Percentiles rank a stretch among this genome's conserved stretches.
These are phyloP conservation scores for Tipula helvola DNA, from an alignment of 2,888 invertebrate genomes.

Conservation along the genomic window DNA sequence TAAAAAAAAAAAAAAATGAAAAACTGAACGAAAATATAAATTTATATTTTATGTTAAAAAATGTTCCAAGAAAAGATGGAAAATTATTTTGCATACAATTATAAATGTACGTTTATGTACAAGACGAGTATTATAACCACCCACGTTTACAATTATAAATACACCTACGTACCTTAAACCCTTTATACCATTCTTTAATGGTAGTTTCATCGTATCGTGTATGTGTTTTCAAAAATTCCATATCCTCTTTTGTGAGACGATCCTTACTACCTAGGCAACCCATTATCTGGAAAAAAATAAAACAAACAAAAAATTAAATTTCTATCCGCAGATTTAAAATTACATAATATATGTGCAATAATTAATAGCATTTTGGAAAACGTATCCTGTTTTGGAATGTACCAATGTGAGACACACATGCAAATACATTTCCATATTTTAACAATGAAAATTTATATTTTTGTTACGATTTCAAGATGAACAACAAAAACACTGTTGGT, in stretches of 20 bases:
- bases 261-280: constrained; percentile 93
- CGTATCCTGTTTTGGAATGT: not conserved
- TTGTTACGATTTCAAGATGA: not conserved
- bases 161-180: constrained; percentile 64
- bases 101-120: not conserved
- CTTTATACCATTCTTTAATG: constrained; percentile 99
- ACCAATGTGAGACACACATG: not conserved
- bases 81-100: not conserved
- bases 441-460: not conserved
- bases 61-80: not conserved
- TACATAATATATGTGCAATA: too few relatives aligned
- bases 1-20: not conserved
- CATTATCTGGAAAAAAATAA: constrained; percentile 42
- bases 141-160: not conserved
- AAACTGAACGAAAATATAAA: not conserved
- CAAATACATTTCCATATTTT: not conserved
- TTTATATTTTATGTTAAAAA: not conserved
- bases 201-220: constrained; percentile 97
- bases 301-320: not conserved
- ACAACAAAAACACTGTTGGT: not conserved
- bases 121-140: not conserved
- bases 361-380: not conserved
- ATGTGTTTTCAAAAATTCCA: constrained; percentile 96
- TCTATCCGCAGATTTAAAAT: not conserved
- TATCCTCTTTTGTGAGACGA: constrained; percentile 94